These are phyloP conservation scores for Erinaceus europaeus DNA, from an alignment of 2,113 vertebrate genomes.

Conservation along the genomic window DNA sequence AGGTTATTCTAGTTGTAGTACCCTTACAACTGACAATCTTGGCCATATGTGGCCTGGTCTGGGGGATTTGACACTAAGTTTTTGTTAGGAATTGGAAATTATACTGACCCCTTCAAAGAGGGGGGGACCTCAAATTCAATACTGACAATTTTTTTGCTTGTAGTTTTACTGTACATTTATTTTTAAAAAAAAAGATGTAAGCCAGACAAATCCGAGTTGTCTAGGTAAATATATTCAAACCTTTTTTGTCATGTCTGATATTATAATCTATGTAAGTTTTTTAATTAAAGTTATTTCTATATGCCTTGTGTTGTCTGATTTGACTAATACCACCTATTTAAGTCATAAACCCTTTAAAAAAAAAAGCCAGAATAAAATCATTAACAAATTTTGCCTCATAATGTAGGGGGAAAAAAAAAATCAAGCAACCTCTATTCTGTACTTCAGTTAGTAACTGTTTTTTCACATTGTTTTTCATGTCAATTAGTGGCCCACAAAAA, in stretches of 20 bases:
- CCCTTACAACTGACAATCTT: conserved; percentile 71
- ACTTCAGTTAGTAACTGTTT: not conserved
- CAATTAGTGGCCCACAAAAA: not conserved
- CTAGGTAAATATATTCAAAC: conserved; percentile 79
- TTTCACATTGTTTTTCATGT: conserved; percentile 33
- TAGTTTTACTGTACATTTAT: conserved; percentile 84
- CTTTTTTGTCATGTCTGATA: conserved; percentile 82
- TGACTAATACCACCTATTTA: conserved; percentile 24
- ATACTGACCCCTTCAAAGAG: conserved; percentile 66
- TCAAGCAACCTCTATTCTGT: conserved; percentile 1
- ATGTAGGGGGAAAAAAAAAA: not conserved
- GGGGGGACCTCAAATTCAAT: conserved; percentile 74
- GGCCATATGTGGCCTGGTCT: conserved; percentile 64
- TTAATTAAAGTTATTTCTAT: conserved; percentile 87
- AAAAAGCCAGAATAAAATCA: conserved; percentile 34
- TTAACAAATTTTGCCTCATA: conserved; percentile 18
- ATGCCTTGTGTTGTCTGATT: conserved; percentile 74
- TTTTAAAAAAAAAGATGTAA: conserved; percentile 69
- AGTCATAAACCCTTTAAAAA: too few species aligned
- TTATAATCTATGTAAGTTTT: conserved; percentile 82
- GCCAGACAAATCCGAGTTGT: conserved; percentile 80
- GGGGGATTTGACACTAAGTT: conserved; percentile 47
- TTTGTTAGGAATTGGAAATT: conserved; percentile 67
- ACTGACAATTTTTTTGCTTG: conserved; percentile 81
- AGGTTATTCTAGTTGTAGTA: conserved; percentile 65